These are phyloP conservation scores for Ammospiza nelsoni DNA, from an alignment of 2,113 vertebrate species.

Conservation along the genomic window DNA sequence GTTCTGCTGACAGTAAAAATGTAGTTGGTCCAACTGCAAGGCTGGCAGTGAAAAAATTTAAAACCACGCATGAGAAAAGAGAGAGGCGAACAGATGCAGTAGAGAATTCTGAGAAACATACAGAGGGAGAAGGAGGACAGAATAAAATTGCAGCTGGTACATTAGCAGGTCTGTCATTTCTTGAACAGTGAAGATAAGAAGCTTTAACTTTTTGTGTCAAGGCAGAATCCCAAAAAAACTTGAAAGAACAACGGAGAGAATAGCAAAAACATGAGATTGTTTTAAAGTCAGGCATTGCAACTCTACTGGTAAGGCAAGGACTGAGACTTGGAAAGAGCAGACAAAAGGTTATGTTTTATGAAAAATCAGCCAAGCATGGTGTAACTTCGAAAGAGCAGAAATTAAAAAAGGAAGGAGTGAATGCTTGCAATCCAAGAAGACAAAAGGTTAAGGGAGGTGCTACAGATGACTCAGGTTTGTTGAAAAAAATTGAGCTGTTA, in stretches of 20 bases:
- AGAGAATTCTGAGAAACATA: neutral
- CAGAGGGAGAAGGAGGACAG: neutral
- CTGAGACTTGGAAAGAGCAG: neutral
- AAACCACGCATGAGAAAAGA: neutral
- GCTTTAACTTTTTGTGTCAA: neutral
- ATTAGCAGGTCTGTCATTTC: neutral
- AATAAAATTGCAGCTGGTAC: neutral
- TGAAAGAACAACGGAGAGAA: neutral
- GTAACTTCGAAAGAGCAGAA: conserved; percentile 1
- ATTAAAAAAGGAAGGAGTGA: conserved; percentile 9
- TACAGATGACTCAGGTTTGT: neutral
- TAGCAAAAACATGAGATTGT: neutral
- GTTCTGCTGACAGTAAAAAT: neutral
- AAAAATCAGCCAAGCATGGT: conserved; percentile 6
- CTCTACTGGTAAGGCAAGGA: neutral
- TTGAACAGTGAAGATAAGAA: neutral
- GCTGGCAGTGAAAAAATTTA: neutral
- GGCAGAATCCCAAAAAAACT: neutral
- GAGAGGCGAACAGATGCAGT: neutral
- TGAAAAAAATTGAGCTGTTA: neutral
- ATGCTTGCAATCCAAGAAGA: neutral
- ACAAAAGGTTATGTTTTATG: conserved; percentile 23
- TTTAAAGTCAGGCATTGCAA: neutral
- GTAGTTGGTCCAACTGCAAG: neutral
- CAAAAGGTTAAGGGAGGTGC: neutral